Base-by-base conservation (phyloP, 2,888 invertebrate species). In the Lysandra coridon region DNA sequence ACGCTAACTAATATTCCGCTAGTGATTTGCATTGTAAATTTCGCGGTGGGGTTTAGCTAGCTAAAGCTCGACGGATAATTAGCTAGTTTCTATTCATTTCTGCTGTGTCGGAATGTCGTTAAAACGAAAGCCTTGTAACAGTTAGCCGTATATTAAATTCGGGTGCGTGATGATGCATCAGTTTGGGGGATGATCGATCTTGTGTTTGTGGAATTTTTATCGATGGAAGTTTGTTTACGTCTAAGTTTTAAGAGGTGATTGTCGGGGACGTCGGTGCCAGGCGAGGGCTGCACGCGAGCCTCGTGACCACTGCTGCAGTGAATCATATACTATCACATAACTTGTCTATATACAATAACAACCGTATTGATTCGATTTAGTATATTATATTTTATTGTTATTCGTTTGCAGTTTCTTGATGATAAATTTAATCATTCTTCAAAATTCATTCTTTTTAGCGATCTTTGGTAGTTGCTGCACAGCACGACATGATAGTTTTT, bases 11-110 rank as follows among this genome's bases (percentile, higher is more conserved):
- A 93, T 93, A 94, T 93, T 92, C 91, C 92, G 90, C 91, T 86
- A 87, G 87, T 91, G 88, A 94, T 94, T 94, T 94, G 94, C 93
- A 94, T 92, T 94, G 94, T 93, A 94, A 94, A 94, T 94, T 85
- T 93, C 84, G 90, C 89, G 89, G 86, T 88, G 89, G 92, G 93
- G 91, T 91, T 91, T 87, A 88, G 88, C 86, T 87, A 87, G 88
- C 87, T 90, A 91, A 94, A 94, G 94, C 93, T 93, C 90, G 91
- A 81, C 87, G 90, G 89, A 91, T 94, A 94, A 94, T 94, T 94
- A 94, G 93, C 93, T 90, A 92, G 90, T 94, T 94, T 91, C 92
- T 93, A 94, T 94, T 93, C 93, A 89, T 86, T 86, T 85, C 83
- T 78, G 84, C 86, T 84, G 86, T 87, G 85, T 86, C 83, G 89